Conservation (phyloP, 1,140 invertebrate species). For the Achatina immaculata region DNA sequence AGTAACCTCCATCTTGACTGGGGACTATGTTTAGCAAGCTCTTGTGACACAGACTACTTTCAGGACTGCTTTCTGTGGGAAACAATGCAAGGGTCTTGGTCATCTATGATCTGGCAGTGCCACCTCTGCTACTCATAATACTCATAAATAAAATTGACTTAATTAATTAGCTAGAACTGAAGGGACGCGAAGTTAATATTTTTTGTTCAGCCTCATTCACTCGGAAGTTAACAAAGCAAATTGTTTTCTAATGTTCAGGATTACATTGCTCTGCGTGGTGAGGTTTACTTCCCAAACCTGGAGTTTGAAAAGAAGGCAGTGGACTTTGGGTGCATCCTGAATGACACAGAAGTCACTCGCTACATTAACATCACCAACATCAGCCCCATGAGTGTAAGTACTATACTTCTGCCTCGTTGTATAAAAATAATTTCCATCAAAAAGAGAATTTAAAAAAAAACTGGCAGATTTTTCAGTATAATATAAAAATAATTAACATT, state of each 20-base stretch:
- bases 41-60: too few relatives aligned
- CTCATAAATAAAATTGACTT: not conserved
- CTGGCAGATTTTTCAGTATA: too few relatives aligned
- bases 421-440: not conserved
- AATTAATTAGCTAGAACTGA: not conserved
- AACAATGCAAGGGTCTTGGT: too few relatives aligned
- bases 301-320: conserved; percentile 67
- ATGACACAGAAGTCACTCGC: conserved; percentile 69
- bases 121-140: not conserved
- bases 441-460: not conserved
- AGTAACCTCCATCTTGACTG: too few relatives aligned
- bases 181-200: not conserved
- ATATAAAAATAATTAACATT: too few relatives aligned
- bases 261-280: conserved; percentile 67
- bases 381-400: conserved; percentile 69
- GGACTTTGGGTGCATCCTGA: conserved; percentile 72
- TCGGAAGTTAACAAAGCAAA: too few relatives aligned
- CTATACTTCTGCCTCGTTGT: conserved; percentile 30
- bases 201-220: not conserved
- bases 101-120: too few relatives aligned
- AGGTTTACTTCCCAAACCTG: conserved; percentile 72
- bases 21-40: too few relatives aligned
- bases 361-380: conserved; percentile 71
- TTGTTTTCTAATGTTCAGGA: too few relatives aligned
- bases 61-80: too few relatives aligned